A percentile compares a stretch with the other conserved stretches of the same genome.
Evolutionary conservation across 2,797 vertebrate species (phyloP).

Genomic region (Cottoperca gobio): DNA sequence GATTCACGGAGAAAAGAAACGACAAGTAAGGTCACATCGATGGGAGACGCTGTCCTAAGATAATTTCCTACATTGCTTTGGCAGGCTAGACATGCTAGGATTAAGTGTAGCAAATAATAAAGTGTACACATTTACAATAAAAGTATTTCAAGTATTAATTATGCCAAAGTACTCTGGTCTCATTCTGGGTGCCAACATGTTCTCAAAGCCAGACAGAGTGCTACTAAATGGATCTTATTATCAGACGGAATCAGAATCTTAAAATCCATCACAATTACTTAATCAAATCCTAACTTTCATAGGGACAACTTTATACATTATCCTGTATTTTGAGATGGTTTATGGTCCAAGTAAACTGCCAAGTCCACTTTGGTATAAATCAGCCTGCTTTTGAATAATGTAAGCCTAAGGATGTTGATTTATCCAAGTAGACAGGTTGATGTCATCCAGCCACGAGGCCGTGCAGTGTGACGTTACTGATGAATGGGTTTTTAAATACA

Average conservation of each 20-base stretch:
- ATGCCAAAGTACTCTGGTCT: background rate
- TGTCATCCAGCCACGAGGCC: slow-evolving; percentile 7
- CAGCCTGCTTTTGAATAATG: slow-evolving; percentile 1
- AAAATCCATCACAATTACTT: background rate
- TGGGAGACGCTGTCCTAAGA: background rate
- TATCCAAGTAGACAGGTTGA: slow-evolving; percentile 22
- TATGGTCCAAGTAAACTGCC: background rate
- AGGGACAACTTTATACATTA: background rate
- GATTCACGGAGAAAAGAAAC: background rate
- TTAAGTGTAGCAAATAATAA: background rate
- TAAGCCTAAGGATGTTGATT: background rate
- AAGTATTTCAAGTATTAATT: background rate
- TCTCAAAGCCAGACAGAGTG: background rate
- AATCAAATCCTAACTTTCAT: background rate
- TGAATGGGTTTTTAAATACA: slow-evolving; percentile 26
- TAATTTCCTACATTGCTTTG: background rate
- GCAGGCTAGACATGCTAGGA: background rate
- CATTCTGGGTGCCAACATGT: background rate
- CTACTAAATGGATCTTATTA: background rate
- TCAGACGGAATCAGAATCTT: background rate
- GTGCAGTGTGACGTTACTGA: slow-evolving; percentile 8
- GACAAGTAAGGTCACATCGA: background rate
- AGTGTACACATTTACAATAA: background rate
- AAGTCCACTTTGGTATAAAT: background rate
- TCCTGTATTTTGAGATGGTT: background rate